Base-by-base conservation (phyloP, 2,888 invertebrate genomes). In the Nomada ferruginata region DNA sequence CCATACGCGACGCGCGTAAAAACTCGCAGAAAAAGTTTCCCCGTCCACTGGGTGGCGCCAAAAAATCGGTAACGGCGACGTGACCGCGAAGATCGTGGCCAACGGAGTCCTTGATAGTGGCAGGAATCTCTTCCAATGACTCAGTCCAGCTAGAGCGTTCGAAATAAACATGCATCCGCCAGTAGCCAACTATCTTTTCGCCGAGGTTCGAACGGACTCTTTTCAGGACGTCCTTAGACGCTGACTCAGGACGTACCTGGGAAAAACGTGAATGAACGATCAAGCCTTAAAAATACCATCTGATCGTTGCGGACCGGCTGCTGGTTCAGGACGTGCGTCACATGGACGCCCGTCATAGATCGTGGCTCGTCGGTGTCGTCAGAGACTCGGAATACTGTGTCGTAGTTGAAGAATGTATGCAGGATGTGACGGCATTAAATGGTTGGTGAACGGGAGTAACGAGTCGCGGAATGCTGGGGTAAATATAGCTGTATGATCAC, bases 191-290 rank as follows among this genome's bases (percentile, higher is more conserved):
- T 68, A 76, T 77, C 60, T 44, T 81, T 80, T 69, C 63, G 44
- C 78, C 44, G 36, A 9, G n/a, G 23, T 13, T 20, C 42, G 61
- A 20, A 26, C 71, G 65, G 65, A 78, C 69, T 70, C 36, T 44
- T 65, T 55, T 59, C 53, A 26, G n/a, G 42, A 79, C 84, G 86
- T 85, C 89, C 85, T 85, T 84, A 57, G 55, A 72, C 60, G 79
- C 85, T 91, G 90, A 91, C 65, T 90, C 91, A 90, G 78, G 73
- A 44, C 26, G 65, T 81, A 79, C 75, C 71, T 23, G 83, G 82
- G 86, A 87, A 86, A 88, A 87, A 84, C 84, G 85, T 75, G 84
- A 84, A 88, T 89, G 89, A 91, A 89, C 85, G 86, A 90, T 87
- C 87, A 81, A 18, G 77, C 61, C 84, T 86, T 83, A 85, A 89